Evolutionary conservation across 2,797 vertebrate species (phyloP), one percentile per base, ranked within the genome.

Genomic region (Poecilia wingei): DNA sequence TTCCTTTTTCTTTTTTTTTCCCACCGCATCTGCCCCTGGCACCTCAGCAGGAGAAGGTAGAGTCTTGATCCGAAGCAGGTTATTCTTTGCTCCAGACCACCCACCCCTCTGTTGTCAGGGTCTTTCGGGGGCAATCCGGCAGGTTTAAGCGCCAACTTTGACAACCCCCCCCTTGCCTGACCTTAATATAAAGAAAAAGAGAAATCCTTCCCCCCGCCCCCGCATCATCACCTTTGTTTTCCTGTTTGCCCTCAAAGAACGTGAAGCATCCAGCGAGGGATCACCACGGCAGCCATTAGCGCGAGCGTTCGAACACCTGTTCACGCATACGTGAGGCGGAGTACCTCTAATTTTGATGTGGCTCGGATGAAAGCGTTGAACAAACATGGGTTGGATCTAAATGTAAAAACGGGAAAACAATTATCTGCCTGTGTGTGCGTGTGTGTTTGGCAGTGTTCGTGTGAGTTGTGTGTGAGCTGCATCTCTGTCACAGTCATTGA

Each of bases 11-110:
- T 14, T 20, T 76, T 69, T 43, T 43, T 47, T 57, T 70, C 22
- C 64, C 46, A 6, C 79, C 13, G 9, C 78, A 75, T 86, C 82
- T 72, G 72, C 87, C 82, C 53, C 82, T 74, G 85, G 89, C 82
- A 87, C 81, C 86, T 86, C 80, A 72, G 83, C 80, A 75, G 80
- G 80, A 78, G 25, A 84, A 78, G 80, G 33, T 72, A 78, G 53
- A 74, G 79, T 86, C 84, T 83, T 79, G 82, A 90, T 84, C 82
- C 77, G 46, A 78, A 76, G 66, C 84, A 82, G 66, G 90, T 89
- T 84, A 80, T 90, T 83, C 84, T 57, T 86, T 72, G 89, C 86
- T 91, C 89, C 87, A 82, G 81, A 82, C 83, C 86, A 79, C 87
- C 79, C 77, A 57, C 68, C 75, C 53, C 75, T 74, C 79, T 20